Evolutionary conservation across 2,113 vertebrate species (phyloP).

Genomic region (Callospermophilus lateralis): DNA sequence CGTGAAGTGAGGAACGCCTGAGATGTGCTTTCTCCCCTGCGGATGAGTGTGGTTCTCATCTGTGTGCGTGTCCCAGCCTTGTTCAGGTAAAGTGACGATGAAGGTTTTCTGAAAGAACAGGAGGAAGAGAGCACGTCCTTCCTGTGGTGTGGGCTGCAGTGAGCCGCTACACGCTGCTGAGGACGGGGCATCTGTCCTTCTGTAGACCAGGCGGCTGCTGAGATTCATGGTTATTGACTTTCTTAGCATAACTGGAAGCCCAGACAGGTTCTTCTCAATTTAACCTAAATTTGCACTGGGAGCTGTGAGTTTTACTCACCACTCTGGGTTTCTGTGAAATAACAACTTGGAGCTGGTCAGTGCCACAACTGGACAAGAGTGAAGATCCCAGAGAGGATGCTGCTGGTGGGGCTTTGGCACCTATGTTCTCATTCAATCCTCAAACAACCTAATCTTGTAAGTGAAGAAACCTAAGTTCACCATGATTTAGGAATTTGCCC

Average conservation of each 20-base stretch:
- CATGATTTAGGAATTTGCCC: neutral
- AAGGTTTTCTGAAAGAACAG: slow-evolving; percentile 24
- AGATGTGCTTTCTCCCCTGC: neutral
- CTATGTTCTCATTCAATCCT: neutral
- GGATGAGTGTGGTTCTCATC: neutral
- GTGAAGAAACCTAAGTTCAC: neutral
- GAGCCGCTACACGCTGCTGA: neutral
- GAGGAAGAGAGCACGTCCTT: neutral
- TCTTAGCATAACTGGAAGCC: neutral
- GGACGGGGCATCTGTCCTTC: neutral
- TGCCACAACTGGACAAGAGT: too few species aligned
- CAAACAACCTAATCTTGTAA: neutral
- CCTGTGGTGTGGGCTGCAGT: neutral
- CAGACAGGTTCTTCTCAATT: neutral
- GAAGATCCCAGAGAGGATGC: neutral
- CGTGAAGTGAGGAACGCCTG: neutral
- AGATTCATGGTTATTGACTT: neutral
- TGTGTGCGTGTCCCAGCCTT: slow-evolving; percentile 25
- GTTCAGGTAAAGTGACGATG: slow-evolving; percentile 11
- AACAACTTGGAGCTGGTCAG: neutral
- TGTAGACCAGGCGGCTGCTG: neutral
- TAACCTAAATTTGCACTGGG: neutral
- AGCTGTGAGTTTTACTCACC: neutral
- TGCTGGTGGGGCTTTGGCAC: neutral
- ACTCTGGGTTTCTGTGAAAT: neutral